Conservation (phyloP, 2,113 vertebrate genomes). For the Calidris pugnax region DNA sequence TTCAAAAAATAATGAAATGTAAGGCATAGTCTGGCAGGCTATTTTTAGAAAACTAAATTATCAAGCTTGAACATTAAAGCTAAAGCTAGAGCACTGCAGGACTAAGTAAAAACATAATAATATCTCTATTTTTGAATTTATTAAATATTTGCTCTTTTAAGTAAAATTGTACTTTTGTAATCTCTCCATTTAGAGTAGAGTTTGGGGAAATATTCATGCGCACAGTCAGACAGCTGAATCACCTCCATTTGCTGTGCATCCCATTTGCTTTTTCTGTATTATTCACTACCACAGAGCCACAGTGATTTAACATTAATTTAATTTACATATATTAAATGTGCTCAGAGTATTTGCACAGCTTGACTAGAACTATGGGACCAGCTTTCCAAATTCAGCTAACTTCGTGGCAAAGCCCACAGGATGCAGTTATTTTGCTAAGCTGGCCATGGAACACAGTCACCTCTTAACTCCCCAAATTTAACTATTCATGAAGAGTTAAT, state of each 20-base stretch:
- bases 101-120: background rate
- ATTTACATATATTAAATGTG: constrained; percentile 49
- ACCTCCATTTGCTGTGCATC: background rate
- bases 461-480: background rate
- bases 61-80: background rate
- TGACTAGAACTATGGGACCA: constrained; percentile 4
- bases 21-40: background rate
- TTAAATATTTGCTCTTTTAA: constrained; percentile 7
- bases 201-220: background rate
- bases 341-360: constrained; percentile 11
- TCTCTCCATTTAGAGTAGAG: background rate
- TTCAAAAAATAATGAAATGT: background rate
- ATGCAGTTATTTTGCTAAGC: background rate
- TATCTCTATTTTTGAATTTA: background rate
- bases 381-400: constrained; percentile 7
- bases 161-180: background rate
- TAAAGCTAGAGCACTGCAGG: background rate
- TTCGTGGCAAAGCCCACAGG: background rate
- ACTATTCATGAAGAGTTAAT: constrained; percentile 9
- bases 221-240: constrained; percentile 5
- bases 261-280: constrained; percentile 31
- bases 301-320: constrained; percentile 61
- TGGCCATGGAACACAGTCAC: background rate
- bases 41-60: constrained; percentile 24
- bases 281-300: constrained; percentile 3